phyloP scores from a whole-genome alignment of 2,797 vertebrate genomes.

The Sebastes matsubarae region DNA sequence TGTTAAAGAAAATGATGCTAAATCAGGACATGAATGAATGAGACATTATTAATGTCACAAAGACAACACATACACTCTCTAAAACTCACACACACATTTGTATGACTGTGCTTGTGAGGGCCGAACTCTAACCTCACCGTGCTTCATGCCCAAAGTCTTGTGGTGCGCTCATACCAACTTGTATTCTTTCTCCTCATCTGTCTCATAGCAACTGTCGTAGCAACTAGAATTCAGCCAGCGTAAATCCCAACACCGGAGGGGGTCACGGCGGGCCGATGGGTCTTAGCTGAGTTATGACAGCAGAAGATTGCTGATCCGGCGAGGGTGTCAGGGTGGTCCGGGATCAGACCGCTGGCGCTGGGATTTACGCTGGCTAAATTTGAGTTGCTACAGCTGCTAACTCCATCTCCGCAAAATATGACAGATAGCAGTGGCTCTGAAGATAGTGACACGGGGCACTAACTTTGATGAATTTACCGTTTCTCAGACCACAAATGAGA shows the following conservation, averaged over 20 bases:
- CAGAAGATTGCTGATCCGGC: neutral
- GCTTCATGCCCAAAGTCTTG: too few species aligned
- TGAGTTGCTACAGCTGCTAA: too few species aligned
- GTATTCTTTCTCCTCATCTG: too few species aligned
- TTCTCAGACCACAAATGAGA: too few species aligned
- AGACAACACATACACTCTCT: neutral
- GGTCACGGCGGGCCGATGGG: neutral
- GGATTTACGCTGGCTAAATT: too few species aligned
- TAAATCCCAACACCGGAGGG: neutral
- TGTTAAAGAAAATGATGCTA: neutral
- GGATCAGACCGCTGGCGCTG: neutral
- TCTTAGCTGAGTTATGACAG: neutral
- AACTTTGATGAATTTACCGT: too few species aligned
- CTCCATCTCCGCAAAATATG: too few species aligned
- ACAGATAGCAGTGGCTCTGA: too few species aligned
- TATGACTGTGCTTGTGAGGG: neutral
- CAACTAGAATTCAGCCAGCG: neutral
- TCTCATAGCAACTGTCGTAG: neutral
- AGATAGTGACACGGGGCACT: too few species aligned
- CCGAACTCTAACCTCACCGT: neutral
- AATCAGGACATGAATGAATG: neutral
- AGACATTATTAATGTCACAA: neutral
- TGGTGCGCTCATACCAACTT: too few species aligned
- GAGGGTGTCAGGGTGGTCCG: neutral
- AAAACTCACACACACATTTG: neutral